Base-by-base conservation (phyloP, 1,140 invertebrate species). In the Anastrepha obliqua region DNA sequence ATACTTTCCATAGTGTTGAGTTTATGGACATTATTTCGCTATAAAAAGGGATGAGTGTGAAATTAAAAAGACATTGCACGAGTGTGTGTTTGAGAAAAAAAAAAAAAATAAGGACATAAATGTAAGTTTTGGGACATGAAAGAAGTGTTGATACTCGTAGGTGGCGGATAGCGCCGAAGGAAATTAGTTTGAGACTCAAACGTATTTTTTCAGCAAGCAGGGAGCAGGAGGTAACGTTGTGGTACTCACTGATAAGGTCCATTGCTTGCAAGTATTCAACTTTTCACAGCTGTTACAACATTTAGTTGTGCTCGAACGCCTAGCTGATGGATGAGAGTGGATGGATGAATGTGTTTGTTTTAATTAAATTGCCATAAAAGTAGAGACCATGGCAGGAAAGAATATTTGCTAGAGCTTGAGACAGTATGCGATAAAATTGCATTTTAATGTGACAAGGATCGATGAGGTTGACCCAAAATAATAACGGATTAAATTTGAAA, bases 401-500 rank as follows among this genome's bases (percentile, higher is more conserved):
- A 29, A 29, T 29, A 29, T 29, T 0, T 29, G 29, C 29, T 29
- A 29, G 29, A 29, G 29, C 29, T 29, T 29, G 29, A 29, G 29
- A 29, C 29, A 29, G 29, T 29, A 29, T 29, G 29, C 11, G 29
- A 8, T 67, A 8, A 65, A 67, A 67, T 67, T 9, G 65, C 8
- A 13, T 67, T 67, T 67, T 67, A 67, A 67, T 67, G 9, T 67
- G 65, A 67, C 65, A 67, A 67, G 65, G 65, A 67, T 67, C 65
- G 65, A 67, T 67, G n/a, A 13, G 9, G 13, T 11, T 67, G 65
- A 13, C 13, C 29, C 29, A 29, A 29, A 3, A 5, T 20, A n/a
- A 0, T 20, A 65, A 65, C 64, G 2, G 65, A 42, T 39, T 67
- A 20, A 42, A 42, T 67, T 67, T 67, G 20, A 67, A 67, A 29